Evolutionary conservation across 2,888 invertebrate species (phyloP), one percentile per base, ranked within the genome.

Genomic region (Nemotelus pantherinus): DNA sequence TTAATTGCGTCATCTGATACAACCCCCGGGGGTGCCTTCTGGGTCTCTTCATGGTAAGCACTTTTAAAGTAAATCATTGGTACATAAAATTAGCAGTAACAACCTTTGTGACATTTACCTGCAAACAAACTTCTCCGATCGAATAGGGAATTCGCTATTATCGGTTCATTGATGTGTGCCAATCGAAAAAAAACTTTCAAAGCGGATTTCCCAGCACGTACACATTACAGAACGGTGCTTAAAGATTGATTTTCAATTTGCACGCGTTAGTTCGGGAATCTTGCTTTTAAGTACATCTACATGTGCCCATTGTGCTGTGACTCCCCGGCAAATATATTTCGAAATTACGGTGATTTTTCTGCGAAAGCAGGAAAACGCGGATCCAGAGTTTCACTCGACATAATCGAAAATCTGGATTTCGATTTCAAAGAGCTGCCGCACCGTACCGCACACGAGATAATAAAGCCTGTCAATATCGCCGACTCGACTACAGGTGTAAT

Each of bases 221-320:
- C 53, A 6, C 10, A 39, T 55, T 3, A 47, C 43, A 41, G 70
- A 55, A 43, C 70, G 43, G 55, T 55, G 10, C 70, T 55, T 39
- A 53, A 55, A 70, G 70, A 70, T 70, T 70, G 70, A 70, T 70
- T 70, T 70, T 70, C 70, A 70, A 70, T 70, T 68, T 68, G 53
- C 50, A 68, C 48, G 53, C 25, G 68, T 53, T 50, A 50, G 53
- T 50, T 50, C 41, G 3, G 65, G 68, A 53, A 68, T 43, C 55
- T 70, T n/a, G 53, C 70, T 53, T 70, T 70, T 70, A 70, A 70
- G 70, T 70, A 70, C 70, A 70, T 55, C 70, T 70, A 55, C 70
- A 70, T 53, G 70, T 70, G 55, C 55, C 55, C 55, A 70, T 70
- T 70, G 70, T 70, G 43, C n/a, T 70, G 41, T 9, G 6, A 55